Evolutionary conservation across 2,113 vertebrate species (phyloP).

Genomic region (Aix galericulata): DNA sequence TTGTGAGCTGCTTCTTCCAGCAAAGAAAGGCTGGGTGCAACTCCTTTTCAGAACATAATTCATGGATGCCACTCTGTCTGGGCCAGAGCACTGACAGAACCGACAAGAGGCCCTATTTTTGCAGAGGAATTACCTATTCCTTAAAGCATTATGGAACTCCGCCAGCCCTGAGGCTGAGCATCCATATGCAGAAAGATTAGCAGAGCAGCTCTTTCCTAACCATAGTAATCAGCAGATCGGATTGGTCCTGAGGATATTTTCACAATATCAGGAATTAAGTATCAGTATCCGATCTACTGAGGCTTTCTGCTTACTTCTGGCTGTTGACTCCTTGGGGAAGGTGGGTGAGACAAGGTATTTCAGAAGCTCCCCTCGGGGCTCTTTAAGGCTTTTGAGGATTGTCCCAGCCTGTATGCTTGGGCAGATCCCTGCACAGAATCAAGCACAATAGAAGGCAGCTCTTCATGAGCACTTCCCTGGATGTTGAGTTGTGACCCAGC

Average conservation of each 20-base stretch:
- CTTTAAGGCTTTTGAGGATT: background rate
- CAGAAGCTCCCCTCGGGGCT: background rate
- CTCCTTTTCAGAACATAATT: background rate
- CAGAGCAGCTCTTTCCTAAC: background rate
- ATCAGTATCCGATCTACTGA: background rate
- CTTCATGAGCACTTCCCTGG: background rate
- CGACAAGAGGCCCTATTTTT: background rate
- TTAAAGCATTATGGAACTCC: background rate
- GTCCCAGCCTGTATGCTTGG: background rate
- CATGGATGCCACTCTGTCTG: background rate
- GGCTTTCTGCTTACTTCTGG: background rate
- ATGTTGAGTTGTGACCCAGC: background rate
- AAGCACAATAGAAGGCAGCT: background rate
- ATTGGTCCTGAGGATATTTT: background rate
- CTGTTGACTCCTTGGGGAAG: background rate
- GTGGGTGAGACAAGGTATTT: background rate
- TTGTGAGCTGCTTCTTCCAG: background rate
- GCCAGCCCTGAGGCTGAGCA: background rate
- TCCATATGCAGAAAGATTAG: background rate
- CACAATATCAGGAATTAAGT: background rate
- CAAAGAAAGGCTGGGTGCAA: background rate
- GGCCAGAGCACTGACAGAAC: background rate
- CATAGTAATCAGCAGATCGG: background rate
- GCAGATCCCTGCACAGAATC: fast-evolving
- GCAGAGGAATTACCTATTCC: constrained; percentile 22